Base-by-base conservation (phyloP, 2,113 vertebrate species). In the Chinchilla lanigera region DNA sequence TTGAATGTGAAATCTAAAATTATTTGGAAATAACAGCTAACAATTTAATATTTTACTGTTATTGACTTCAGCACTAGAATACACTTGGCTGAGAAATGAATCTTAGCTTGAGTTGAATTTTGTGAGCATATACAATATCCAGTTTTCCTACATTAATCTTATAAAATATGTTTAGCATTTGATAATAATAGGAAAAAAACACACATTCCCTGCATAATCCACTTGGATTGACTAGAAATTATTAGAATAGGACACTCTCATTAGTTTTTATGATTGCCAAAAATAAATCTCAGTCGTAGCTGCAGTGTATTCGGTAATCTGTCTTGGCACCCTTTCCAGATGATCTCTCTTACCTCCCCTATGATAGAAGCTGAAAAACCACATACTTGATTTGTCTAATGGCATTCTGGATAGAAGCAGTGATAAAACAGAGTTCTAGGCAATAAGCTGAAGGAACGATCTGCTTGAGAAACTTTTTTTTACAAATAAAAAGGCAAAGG, bases 1-100 rank as follows among this genome's bases (percentile, higher is more conserved):
- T 89, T 95, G 87, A 98, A 94, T 94, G 86, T 97, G 86, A 97
- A 96, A 92, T 96, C 41, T 86, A 69, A 96, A 96, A 90, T 94
- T 97, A 97, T 94, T 92, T 81, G 90, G 26, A 63, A 78, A 91
- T 95, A 97, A 95, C 77, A 90, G 94, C 58, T 89, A 97, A 94
- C 94, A 94, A 80, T 44, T 95, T 98, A 2, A 50, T 96, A 14
- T 91, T 96, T 94, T 84, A 50, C 78, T 93, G 63, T 83, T 96
- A 95, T 84, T 95, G 89, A 95, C 97, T 93, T 77, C 61, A 78
- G 50, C 35, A 96, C 47, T 67, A 80, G 56, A 86, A 84, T 96
- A 93, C 87, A 26, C 26, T 95, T 89, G 88, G 28, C 84, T 88
- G 47, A 63, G 35, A 94, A 98, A 90, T 92, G 24, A 96, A 96